Base-by-base conservation (phyloP, 35 echinoderm and acorn worm genomes). In the Strongylocentrotus purpuratus region DNA sequence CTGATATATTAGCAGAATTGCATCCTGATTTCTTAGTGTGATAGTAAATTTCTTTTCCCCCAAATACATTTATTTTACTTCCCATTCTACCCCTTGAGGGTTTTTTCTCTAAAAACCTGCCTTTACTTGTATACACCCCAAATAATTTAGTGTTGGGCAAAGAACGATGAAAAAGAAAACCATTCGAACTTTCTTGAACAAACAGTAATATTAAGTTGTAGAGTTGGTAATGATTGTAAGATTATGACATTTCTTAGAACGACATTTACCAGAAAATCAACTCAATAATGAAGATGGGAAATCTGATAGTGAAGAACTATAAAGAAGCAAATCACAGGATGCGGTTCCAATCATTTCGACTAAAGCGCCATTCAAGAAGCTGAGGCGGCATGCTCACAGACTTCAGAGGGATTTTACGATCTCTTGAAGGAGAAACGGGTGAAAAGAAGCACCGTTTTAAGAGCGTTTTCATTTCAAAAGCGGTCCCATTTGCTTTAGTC, bases 371-470 rank as follows among this genome's bases (percentile, higher is more conserved):
- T 78, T 78, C 25, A 78, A 18, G 20, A 78, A 78, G 65, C 65
- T 78, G 20, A 18, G 87, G 87, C 87, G 87, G 87, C 87, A 89
- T 45, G 18, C 17, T 22, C 33, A 35, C 87, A 89, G 87, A 89
- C 55, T 71, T 85, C 94, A 86, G 31, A 94, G 59, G 32, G 94
- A 46, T 94, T 94, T 71, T 94, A 94, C 33, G 94, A 94, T 93
- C 91, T 46, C 91, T 93, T 93, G 18, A 50, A 50, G 91, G 11
- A 12, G 48, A 47, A 48, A 48, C n/a, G 46, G 46, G 48, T 93
- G 91, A 93, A 93, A 93, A 93, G 91, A 46, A 47, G 91, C 91
- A 32, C 45, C n/a, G 48, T 93, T 93, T 93, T 93, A 93, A 58
- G 91, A 93, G 46, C 91, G 46, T 31, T 46, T 48, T 31, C n/a